phyloP scores from a whole-genome alignment of 2,113 vertebrate species.

The Nicator chloris region DNA sequence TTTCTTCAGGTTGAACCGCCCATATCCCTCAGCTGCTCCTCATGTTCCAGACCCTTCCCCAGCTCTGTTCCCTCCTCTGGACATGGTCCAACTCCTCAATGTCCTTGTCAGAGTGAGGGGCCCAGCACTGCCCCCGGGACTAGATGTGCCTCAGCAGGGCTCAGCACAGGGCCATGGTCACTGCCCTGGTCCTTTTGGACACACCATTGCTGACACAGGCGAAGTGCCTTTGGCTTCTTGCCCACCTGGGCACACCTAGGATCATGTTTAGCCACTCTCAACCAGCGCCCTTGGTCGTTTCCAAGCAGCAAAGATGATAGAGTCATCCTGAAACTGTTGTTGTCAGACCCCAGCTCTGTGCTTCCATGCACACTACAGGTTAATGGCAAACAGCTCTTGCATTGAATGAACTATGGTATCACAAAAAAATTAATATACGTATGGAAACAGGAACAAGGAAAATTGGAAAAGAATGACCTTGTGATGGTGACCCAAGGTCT shows the following conservation, averaged over 20 bases:
- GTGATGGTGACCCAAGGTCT: neutral
- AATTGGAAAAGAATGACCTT: neutral
- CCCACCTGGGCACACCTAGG: neutral
- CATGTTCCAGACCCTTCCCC: neutral
- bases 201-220: neutral
- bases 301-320: neutral
- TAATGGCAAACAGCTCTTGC: neutral
- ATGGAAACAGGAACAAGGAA: neutral
- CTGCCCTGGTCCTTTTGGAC: neutral
- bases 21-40: neutral
- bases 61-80: neutral
- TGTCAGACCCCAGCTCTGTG: neutral
- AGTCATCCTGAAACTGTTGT: accelerated
- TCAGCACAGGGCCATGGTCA: neutral
- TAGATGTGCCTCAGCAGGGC: neutral
- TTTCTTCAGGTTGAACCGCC: neutral
- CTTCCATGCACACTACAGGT: neutral
- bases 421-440: neutral
- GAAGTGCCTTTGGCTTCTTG: neutral
- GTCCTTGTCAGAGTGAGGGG: neutral
- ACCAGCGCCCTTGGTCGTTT: neutral
- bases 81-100: neutral
- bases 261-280: neutral
- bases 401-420: neutral
- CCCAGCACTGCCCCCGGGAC: neutral